Base-by-base conservation (phyloP, 2,888 invertebrate genomes). In the Odiellus spinosus region DNA sequence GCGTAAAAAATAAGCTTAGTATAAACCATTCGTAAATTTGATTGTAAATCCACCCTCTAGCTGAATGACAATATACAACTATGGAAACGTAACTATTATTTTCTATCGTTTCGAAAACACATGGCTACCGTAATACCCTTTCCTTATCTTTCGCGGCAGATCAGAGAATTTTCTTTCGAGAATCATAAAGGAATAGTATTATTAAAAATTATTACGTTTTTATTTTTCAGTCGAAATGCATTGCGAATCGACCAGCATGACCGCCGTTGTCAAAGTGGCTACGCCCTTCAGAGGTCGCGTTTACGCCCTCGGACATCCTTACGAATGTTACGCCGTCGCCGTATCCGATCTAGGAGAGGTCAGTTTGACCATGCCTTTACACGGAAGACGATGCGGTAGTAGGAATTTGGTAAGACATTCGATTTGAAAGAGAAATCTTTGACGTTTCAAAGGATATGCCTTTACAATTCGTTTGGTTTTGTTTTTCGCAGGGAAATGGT, bases 211-310 rank as follows among this genome's bases (percentile, higher is more conserved):
- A 26, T 26, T 26, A 6, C 8, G 4, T 8, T 26, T 26, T 26
- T 26, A 26, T 26, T 8, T 26, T 6, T 6, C 26, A 56, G 56
- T 56, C 40, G 43, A 46, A 18, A 50, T 56, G 42, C 38, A 48
- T 17, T 56, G 56, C 34, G 56, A 54, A 4, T 43, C 55, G 2
- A 49, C 33, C 14, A 34, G 47, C 15, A 56, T 56, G 55, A 47
- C 44, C 6, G 53, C 52, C n/a, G 43, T 56, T 11, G 47, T 56
- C 15, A 49, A 49, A 17, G 48, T 55, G 3, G 47, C 52, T n/a
- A 48, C 51, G 15, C 56, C 56, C 1, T 56, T 56, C 42, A 45
- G 48, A 14, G 56, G 56, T 1, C 45, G 53, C 8, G 46, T 56
- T 11, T 56, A 56, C 26, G 51, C 56, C 15, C 49, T 52, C 14